Evolutionary conservation across 2,113 vertebrate species (phyloP), one percentile per base, ranked within the genome.

Genomic region (Plecturocebus donacophilus): DNA sequence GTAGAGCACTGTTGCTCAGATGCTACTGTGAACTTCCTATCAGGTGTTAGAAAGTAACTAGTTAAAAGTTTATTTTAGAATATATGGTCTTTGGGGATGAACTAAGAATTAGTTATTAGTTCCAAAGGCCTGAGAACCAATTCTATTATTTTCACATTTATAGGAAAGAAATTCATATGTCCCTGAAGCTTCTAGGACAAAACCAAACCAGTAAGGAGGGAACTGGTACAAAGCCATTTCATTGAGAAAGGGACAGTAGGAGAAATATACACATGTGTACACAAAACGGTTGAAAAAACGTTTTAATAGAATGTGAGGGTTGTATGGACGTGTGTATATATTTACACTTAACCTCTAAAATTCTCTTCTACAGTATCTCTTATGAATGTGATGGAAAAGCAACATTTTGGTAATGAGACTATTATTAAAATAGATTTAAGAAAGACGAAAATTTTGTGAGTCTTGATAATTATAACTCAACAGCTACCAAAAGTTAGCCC

Each of bases 371-470:
- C 3, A 58, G 42, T 70, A 35, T 83, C 52, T 96, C 40, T 86
- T 93, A n/a, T 40, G 20, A 93, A 66, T 83, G 19, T 76, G 47
- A 75, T 81, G 40, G 12, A 84, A 93, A 75, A 76, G 49, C 54
- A 75, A 30, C n/a, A 35, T 83, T 94, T 73, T 82, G 73, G 5
- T 8, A 90, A 66, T 95, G 96, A 93, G 96, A 97, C 91, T 93
- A 92, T 86, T 98, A 76, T 95, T 98, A 96, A 97, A 87, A 93
- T 96, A 97, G 96, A 96, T 89, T 68, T 96, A 95, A 97, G 90
- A 93, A 77, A 97, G 91, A 96, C 95, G 81, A 96, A 90, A 91
- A 70, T 88, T 94, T 90, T 94, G 91, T 96, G 54, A 96, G 47
- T 83, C 75, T 96, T 42, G 93, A 94, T 96, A 97, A 91, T 98